These are phyloP conservation scores for Cyanoliseus patagonus DNA, from an alignment of 2,113 vertebrate species.

Conservation along the genomic window DNA sequence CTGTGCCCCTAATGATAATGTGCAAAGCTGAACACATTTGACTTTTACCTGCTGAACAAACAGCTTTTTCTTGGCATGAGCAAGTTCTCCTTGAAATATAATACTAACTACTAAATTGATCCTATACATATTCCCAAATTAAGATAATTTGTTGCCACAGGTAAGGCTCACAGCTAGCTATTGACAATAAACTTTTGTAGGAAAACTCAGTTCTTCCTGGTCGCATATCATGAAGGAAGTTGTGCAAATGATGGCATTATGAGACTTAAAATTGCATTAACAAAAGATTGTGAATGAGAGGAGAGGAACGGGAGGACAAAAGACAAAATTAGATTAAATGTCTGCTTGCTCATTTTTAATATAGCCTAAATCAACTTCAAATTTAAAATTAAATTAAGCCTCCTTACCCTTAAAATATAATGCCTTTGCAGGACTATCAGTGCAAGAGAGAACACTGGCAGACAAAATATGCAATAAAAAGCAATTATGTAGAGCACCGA, in stretches of 20 bases:
- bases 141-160: background rate
- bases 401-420: background rate
- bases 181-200: background rate
- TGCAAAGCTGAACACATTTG: background rate
- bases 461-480: background rate
- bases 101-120: background rate
- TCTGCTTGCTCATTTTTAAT: background rate
- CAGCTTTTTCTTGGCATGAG: background rate
- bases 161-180: background rate
- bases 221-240: background rate
- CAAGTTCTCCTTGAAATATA: background rate
- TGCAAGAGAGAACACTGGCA: background rate
- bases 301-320: background rate
- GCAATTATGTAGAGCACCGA: background rate
- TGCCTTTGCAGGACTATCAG: background rate
- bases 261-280: background rate
- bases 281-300: background rate
- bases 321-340: background rate
- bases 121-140: background rate
- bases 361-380: background rate
- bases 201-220: background rate
- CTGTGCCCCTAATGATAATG: background rate
- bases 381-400: background rate
- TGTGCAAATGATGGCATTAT: background rate
- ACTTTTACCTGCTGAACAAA: background rate